Evolutionary conservation across 2,888 invertebrate genomes (phyloP), one percentile per base, ranked within the genome.

Genomic region (Emmelina monodactyla): DNA sequence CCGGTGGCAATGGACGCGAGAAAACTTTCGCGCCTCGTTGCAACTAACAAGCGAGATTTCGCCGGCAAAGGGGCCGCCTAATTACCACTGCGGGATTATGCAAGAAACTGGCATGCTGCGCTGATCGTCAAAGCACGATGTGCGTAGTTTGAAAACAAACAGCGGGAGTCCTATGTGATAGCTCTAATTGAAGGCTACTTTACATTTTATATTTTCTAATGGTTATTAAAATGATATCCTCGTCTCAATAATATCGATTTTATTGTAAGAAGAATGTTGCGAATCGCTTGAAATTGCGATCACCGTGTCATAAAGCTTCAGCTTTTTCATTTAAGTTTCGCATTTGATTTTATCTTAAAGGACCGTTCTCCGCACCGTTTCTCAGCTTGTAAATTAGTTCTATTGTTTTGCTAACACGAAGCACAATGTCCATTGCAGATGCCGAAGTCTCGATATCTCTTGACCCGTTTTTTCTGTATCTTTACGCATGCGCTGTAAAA

Each of bases 11-110:
- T 63, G 59, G 65, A 64, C 57, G 64, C 65, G 64, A 61, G 66
- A 62, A 62, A 57, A 58, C 54, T 56, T 71, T 78, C 73, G 71
- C 78, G 76, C 75, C 68, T 76, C 65, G 66, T 39, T 73, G 75
- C 64, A 63, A 66, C 64, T 69, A 59, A 58, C 63, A 57, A n/a
- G 59, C 53, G 62, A 65, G 55, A 47, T 40, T 48, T 58, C 57
- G 62, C 50, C 50, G 40, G 55, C 53, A 67, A 71, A 72, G 68
- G 53, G 46, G 59, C 67, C 70, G 69, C 51, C 63, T 71, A 69
- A 76, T 73, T 76, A 71, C 57, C 44, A 49, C 38, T 40, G 52
- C 43, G 45, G 71, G 67, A 67, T 75, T 73, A 75, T 64, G 70
- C 67, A 70, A 69, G 62, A 49, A 55, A 54, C 47, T 47, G 49